Evolutionary conservation across 2,797 vertebrate genomes (phyloP).

Genomic region (Sebastes matsubarae): DNA sequence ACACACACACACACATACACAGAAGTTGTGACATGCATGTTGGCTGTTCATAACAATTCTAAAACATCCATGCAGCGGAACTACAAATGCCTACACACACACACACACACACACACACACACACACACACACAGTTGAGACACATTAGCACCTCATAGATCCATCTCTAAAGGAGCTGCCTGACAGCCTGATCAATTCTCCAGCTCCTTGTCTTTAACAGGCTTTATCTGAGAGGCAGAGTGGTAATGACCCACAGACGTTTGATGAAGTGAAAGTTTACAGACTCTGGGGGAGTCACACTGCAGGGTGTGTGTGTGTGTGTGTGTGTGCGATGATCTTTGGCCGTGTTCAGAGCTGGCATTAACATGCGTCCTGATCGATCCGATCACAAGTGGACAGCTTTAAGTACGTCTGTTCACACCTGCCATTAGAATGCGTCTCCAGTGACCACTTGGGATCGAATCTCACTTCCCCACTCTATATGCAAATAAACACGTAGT

Average conservation of each 20-base stretch:
- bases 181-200: constrained; percentile 69
- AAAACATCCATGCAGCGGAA: background rate
- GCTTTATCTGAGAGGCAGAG: constrained; percentile 28
- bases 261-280: constrained; percentile 70
- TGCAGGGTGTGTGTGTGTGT: constrained; percentile 12
- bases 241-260: constrained; percentile 51
- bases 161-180: constrained; percentile 52
- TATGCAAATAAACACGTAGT: too few relatives aligned
- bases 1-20: background rate
- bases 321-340: background rate
- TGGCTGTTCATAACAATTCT: background rate
- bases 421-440: too few relatives aligned
- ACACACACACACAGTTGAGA: background rate
- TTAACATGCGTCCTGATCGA: too few relatives aligned
- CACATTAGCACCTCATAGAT: constrained; percentile 59
- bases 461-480: too few relatives aligned
- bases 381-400: too few relatives aligned
- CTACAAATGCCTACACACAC: background rate
- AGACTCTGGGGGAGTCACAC: constrained; percentile 34
- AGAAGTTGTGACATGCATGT: background rate
- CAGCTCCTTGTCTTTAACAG: constrained; percentile 40
- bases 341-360: background rate
- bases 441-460: too few relatives aligned
- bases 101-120: background rate
- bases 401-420: too few relatives aligned